Percentiles rank a stretch among this genome's conserved stretches.
These are phyloP conservation scores for Hermaeophaga mercurialis DNA, from an alignment of 2,888 invertebrate genomes.

Conservation along the genomic window DNA sequence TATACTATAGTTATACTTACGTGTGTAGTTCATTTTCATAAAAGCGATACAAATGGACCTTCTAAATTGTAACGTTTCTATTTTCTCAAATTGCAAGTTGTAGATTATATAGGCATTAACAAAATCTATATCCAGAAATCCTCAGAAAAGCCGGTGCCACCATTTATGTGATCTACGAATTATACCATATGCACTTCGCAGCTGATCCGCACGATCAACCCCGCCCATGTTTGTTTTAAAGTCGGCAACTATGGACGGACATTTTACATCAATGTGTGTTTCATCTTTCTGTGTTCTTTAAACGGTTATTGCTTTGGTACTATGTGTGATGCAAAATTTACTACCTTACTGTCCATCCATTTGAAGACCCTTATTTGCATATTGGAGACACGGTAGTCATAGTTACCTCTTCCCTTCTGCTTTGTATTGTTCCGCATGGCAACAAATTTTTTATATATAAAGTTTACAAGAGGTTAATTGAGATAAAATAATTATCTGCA, in stretches of 20 bases:
- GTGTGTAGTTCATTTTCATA: constrained; percentile 18
- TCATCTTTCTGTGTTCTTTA: constrained; percentile 36
- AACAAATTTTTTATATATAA: constrained; percentile 22
- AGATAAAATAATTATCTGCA: constrained; percentile 26
- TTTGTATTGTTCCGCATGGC: constrained; percentile 18
- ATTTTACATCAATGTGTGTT: constrained; percentile 26
- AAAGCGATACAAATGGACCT: constrained; percentile 20
- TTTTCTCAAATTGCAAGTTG: too few species aligned
- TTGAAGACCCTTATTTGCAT: constrained; percentile 24
- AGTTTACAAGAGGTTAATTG: constrained; percentile 20
- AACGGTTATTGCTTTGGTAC: constrained; percentile 33
- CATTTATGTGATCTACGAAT: constrained; percentile 36
- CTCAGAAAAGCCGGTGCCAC: constrained; percentile 44
- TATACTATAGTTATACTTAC: constrained; percentile 15
- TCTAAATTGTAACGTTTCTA: constrained; percentile 1
- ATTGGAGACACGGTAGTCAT: constrained; percentile 25
- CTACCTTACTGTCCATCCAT: constrained; percentile 29
- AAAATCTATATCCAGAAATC: constrained; percentile 22
- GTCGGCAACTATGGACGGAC: constrained; percentile 20
- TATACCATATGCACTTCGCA: constrained; percentile 21
- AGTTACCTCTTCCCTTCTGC: constrained; percentile 4
- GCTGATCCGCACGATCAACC: constrained; percentile 26
- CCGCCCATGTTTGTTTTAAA: constrained; percentile 29
- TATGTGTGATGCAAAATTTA: constrained; percentile 35
- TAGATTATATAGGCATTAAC: constrained; percentile 7